phyloP scores from a whole-genome alignment of 2,888 invertebrate species.

The Ganaspis brasiliensis region DNA sequence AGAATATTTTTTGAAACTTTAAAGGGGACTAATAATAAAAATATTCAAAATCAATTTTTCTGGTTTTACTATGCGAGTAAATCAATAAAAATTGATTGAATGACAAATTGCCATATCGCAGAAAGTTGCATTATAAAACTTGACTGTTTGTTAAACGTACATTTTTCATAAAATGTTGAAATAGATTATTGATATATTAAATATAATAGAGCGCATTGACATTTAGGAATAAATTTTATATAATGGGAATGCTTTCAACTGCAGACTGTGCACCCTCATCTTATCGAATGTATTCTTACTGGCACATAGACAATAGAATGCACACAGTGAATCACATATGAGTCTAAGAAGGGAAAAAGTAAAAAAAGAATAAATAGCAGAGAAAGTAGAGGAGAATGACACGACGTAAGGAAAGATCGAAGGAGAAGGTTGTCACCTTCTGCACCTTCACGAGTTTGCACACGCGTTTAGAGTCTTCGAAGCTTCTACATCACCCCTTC shows the following conservation, averaged over 20 bases:
- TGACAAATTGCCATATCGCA: too few species aligned
- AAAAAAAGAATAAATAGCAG: conserved; percentile 39
- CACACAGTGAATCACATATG: conserved; percentile 34
- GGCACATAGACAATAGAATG: conserved; percentile 42
- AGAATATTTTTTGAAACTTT: too few species aligned
- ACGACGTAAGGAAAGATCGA: conserved; percentile 58
- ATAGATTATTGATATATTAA: conserved; percentile 3
- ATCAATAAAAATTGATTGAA: neutral
- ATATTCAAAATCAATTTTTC: too few species aligned
- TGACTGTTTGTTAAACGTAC: neutral
- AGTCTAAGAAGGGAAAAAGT: conserved; percentile 18
- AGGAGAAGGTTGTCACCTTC: conserved; percentile 71
- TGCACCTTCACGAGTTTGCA: conserved; percentile 58
- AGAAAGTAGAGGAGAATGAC: conserved; percentile 48
- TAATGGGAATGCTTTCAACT: conserved; percentile 41
- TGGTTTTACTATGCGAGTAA: too few species aligned
- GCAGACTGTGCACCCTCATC: conserved; percentile 38
- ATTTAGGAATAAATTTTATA: conserved; percentile 37
- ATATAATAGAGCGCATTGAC: conserved; percentile 29
- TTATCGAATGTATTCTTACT: conserved; percentile 36
- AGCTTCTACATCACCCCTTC: conserved; percentile 20
- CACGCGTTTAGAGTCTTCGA: conserved; percentile 54
- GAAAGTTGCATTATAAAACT: too few species aligned
- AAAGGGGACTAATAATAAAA: too few species aligned
- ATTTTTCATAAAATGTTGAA: neutral